Base-by-base conservation (phyloP, 2,113 vertebrate genomes). In the Choloepus hoffmanni region DNA sequence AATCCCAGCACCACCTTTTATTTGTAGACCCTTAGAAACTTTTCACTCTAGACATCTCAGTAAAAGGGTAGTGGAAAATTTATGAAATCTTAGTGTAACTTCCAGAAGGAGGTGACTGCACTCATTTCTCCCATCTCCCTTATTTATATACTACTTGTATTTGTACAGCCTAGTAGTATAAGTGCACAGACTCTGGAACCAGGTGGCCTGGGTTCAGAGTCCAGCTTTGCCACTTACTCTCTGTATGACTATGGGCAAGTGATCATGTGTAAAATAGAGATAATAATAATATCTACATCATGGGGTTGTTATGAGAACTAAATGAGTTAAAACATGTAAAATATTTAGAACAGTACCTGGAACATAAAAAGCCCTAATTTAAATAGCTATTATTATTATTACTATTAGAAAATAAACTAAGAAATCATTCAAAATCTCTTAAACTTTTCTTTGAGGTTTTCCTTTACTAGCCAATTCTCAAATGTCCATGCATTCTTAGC, bases 51-150 rank as follows among this genome's bases (percentile, higher is more conserved):
- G 50, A 82, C 3, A 55, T 23, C 40, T 81, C 43, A 81, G 13
- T 33, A 93, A n/a, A 60, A 89, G 9, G 48, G 74, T 28, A n/a
- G 33, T 92, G 55, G 43, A 50, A 84, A 88, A 33, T 90, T 92
- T 93, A 77, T 87, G 68, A 90, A 93, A 65, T 72, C 30, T 65
- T 87, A 95, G 28, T 89, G 21, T 70, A 87, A 30, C 36, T 55
- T 76, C 76, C 70, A 53, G n/a, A 93, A 90, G 68, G 10, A 72
- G 21, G 12, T 83, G 63, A 76, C 36, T 24, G 23, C 33, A 62
- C 40, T 93, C n/a, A n/a, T 76, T 95, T 70, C 5, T 84, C 43
- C 30, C 30, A 58, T 6, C 9, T 45, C 43, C 45, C 5, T 65
- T 63, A 63, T 76, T 85, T 95, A 85, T 33, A 73, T 81, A 26